Evolutionary conservation across 1,140 invertebrate species (phyloP).

Genomic region (Babylonia areolata): DNA sequence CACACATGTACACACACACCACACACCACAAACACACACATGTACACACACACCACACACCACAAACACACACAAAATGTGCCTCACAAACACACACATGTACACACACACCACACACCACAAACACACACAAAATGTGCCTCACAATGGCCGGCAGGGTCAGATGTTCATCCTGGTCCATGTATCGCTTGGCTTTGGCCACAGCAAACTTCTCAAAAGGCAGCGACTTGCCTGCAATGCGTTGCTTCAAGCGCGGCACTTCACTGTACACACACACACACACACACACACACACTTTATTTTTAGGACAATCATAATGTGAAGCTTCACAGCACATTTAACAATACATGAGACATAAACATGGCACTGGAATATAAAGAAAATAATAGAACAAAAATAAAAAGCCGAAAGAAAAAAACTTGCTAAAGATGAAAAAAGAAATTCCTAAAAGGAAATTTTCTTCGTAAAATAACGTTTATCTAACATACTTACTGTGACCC

Average conservation of each 20-base stretch:
- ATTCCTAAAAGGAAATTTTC: too few relatives aligned
- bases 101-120: constrained; percentile 5
- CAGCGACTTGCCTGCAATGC: constrained; percentile 96
- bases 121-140: background rate
- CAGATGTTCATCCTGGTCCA: constrained; percentile 84
- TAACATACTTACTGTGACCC: too few relatives aligned
- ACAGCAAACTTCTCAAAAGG: constrained; percentile 97
- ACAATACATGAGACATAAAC: too few relatives aligned
- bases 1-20: constrained; percentile 1
- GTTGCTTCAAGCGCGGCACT: constrained; percentile 88
- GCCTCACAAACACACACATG: constrained; percentile 50
- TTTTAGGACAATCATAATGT: too few relatives aligned
- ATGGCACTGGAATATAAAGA: too few relatives aligned
- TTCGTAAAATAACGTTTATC: too few relatives aligned
- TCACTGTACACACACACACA: constrained; percentile 77
- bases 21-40: background rate
- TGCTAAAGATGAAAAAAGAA: constrained; percentile 14
- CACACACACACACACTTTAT: too few relatives aligned
- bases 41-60: background rate
- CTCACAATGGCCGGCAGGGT: constrained; percentile 85
- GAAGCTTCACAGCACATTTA: too few relatives aligned
- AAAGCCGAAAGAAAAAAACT: too few relatives aligned
- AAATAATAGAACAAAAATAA: too few relatives aligned
- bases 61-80: background rate
- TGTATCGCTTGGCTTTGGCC: constrained; percentile 88